These are phyloP conservation scores for Mus caroli DNA, from an alignment of 2,797 vertebrate genomes.

Conservation along the genomic window DNA sequence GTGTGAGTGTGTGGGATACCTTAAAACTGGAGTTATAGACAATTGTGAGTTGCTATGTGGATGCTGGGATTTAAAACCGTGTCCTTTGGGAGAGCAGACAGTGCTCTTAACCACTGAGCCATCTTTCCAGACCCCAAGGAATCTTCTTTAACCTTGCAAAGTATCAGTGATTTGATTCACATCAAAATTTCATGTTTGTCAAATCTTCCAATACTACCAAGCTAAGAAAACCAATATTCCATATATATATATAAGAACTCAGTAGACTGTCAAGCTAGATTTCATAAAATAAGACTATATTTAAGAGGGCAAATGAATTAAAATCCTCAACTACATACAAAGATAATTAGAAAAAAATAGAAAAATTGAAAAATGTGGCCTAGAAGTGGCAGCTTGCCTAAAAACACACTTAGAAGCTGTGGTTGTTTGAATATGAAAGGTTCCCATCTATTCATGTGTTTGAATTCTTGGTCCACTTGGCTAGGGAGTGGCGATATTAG, in stretches of 20 bases:
- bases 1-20: background rate
- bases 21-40: background rate
- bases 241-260: constrained; percentile 37
- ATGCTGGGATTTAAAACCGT: background rate
- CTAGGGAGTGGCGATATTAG: background rate
- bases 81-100: background rate
- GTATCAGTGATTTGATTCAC: background rate
- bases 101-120: background rate
- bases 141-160: background rate
- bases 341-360: constrained; percentile 23
- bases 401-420: constrained; percentile 45
- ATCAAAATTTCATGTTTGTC: background rate
- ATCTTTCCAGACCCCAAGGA: background rate
- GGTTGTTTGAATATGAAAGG: background rate
- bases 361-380: constrained; percentile 39
- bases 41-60: background rate
- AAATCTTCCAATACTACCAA: constrained; percentile 32
- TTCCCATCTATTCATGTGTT: background rate
- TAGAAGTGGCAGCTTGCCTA: constrained; percentile 19
- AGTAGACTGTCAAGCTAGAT: background rate
- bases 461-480: background rate
- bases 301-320: constrained; percentile 10
- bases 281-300: constrained; percentile 30
- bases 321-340: constrained; percentile 39
- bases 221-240: constrained; percentile 25